Percentiles rank a stretch among this genome's conserved stretches.
These are phyloP conservation scores for Pheosia gnoma DNA, from an alignment of 2,888 invertebrate species.

Conservation along the genomic window DNA sequence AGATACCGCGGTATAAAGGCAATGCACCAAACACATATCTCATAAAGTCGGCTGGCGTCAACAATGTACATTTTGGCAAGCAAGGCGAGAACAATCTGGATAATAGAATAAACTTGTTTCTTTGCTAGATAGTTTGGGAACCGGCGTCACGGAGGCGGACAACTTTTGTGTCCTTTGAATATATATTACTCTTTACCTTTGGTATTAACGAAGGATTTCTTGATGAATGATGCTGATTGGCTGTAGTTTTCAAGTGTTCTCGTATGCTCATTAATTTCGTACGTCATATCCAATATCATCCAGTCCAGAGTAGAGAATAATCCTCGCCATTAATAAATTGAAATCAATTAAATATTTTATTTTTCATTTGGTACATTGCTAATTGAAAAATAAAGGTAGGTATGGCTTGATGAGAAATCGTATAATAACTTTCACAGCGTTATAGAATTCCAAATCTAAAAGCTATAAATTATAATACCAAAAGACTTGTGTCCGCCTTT, in stretches of 20 bases:
- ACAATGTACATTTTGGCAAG: slow-evolving; percentile 72
- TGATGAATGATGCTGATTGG: not conserved
- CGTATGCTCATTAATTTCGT: no score
- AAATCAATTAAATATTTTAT: no score
- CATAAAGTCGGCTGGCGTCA: slow-evolving; percentile 77
- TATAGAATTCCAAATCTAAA: not conserved
- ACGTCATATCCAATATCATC: no score
- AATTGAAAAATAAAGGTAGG: no score
- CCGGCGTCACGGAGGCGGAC: slow-evolving; percentile 53
- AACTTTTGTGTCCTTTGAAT: slow-evolving; percentile 36
- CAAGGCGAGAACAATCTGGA: slow-evolving; percentile 78
- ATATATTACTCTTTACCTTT: slow-evolving; percentile 20
- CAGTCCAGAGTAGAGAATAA: no score
- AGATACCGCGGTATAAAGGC: slow-evolving; percentile 66
- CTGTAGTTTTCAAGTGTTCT: not conserved
- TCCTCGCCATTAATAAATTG: no score
- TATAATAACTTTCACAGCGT: not conserved
- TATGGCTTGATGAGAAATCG: not conserved
- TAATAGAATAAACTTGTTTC: slow-evolving; percentile 76
- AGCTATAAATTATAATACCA: not conserved
- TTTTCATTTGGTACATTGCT: no score
- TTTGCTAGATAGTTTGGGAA: slow-evolving; percentile 45
- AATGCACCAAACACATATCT: slow-evolving; percentile 73
- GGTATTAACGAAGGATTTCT: slow-evolving; percentile 3
- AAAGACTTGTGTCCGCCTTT: not conserved